Evolutionary conservation across 2,888 invertebrate genomes (phyloP).

Genomic region (Agrotis exclamationis): DNA sequence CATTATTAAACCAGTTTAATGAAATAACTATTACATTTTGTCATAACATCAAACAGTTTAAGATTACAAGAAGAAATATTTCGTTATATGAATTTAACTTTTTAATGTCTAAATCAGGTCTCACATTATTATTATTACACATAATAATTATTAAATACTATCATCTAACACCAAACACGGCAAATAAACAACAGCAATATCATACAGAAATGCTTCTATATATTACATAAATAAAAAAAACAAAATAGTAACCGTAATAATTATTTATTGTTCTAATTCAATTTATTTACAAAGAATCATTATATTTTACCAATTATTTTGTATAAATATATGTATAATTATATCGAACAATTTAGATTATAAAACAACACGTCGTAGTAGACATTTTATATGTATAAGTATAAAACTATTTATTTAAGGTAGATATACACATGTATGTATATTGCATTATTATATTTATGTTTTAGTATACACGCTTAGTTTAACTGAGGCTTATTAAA

Average conservation of each 20-base stretch:
- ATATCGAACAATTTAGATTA: slow-evolving; percentile 64
- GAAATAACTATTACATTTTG: slow-evolving; percentile 57
- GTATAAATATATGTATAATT: slow-evolving; percentile 76
- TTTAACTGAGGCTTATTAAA: slow-evolving; percentile 50
- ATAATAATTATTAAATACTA: slow-evolving; percentile 67
- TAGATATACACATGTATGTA: slow-evolving; percentile 27
- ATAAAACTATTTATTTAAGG: slow-evolving; percentile 59
- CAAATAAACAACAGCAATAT: slow-evolving; percentile 82
- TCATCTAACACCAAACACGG: slow-evolving; percentile 87
- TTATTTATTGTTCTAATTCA: slow-evolving; percentile 63
- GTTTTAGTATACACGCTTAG: slow-evolving; percentile 18
- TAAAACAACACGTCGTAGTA: slow-evolving; percentile 67
- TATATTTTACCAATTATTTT: slow-evolving; percentile 63
- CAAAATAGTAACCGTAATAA: slow-evolving; percentile 40
- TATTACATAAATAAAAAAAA: slow-evolving; percentile 56
- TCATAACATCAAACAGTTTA: slow-evolving; percentile 67
- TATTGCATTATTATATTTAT: slow-evolving; percentile 27
- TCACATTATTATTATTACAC: slow-evolving; percentile 72
- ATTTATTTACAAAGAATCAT: slow-evolving; percentile 68
- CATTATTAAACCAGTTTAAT: slow-evolving; percentile 54
- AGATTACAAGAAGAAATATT: slow-evolving; percentile 62
- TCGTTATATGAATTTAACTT: slow-evolving; percentile 55
- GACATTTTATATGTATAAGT: slow-evolving; percentile 54
- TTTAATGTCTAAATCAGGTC: slow-evolving; percentile 80
- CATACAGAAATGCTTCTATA: slow-evolving; percentile 79